Evolutionary conservation across 2,113 vertebrate species (phyloP).

Genomic region (Mellivora capensis): DNA sequence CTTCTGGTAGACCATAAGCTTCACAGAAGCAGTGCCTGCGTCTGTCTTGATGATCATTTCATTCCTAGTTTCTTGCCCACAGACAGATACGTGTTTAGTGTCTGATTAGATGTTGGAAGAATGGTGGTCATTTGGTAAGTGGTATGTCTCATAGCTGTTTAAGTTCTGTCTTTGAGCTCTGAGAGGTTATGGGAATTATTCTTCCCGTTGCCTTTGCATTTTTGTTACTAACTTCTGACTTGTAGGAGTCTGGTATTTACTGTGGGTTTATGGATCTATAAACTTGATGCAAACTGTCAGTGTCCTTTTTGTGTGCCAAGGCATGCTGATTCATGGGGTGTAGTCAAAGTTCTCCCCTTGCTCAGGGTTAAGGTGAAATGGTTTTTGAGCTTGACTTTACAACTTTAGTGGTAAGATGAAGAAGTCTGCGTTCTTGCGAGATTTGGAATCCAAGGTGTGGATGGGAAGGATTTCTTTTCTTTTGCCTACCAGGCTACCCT

Average conservation of each 20-base stretch:
- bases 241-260: neutral
- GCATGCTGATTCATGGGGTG: neutral
- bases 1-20: neutral
- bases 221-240: slow-evolving; percentile 27
- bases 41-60: neutral
- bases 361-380: neutral
- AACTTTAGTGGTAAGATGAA: neutral
- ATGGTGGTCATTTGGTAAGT: neutral
- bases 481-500: neutral
- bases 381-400: neutral
- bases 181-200: neutral
- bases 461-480: neutral
- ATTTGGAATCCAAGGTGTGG: neutral
- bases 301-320: neutral
- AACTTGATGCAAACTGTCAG: neutral
- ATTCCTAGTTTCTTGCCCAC: neutral
- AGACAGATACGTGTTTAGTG: neutral
- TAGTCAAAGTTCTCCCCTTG: neutral
- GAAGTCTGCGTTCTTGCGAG: neutral
- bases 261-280: slow-evolving; percentile 9
- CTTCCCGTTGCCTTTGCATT: neutral
- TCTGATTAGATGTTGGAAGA: neutral
- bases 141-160: neutral
- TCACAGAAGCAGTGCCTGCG: neutral
- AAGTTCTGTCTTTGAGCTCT: neutral